phyloP scores from a whole-genome alignment of 2,888 invertebrate genomes.

The Lordiphosa andalusiaca region DNA sequence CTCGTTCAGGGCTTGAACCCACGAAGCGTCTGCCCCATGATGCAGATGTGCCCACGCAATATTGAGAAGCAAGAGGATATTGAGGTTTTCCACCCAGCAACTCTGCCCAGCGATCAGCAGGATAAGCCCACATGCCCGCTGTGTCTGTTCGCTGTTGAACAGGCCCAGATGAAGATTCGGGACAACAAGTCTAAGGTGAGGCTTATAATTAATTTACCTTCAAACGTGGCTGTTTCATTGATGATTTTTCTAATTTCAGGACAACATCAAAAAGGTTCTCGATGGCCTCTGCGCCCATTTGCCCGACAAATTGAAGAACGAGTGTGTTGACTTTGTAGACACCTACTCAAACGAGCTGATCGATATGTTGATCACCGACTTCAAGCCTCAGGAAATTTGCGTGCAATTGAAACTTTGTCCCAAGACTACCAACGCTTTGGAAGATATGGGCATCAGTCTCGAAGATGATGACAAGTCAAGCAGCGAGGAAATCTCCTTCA shows the following conservation, averaged over 20 bases:
- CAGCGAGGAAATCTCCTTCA: constrained; percentile 47
- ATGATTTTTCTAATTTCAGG: constrained; percentile 80
- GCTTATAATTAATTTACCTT: not conserved
- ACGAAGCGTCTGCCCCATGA: constrained; percentile 83
- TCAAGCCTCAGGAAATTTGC: constrained; percentile 89
- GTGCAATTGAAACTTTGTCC: constrained; percentile 88
- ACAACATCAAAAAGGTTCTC: constrained; percentile 85
- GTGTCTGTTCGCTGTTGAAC: constrained; percentile 90
- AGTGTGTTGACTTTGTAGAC: constrained; percentile 89
- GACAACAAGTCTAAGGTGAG: constrained; percentile 88
- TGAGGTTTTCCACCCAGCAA: constrained; percentile 81
- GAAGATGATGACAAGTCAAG: constrained; percentile 39
- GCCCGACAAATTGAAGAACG: constrained; percentile 83
- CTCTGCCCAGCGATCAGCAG: constrained; percentile 61
- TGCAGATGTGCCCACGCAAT: constrained; percentile 85
- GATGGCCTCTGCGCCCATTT: constrained; percentile 87
- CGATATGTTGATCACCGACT: constrained; percentile 88
- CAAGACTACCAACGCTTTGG: constrained; percentile 80
- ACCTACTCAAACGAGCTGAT: constrained; percentile 88
- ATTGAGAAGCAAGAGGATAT: constrained; percentile 80
- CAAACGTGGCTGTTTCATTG: not conserved
- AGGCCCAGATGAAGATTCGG: constrained; percentile 87
- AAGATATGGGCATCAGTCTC: constrained; percentile 64
- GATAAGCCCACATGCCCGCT: constrained; percentile 89
- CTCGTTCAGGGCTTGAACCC: constrained; percentile 84